Evolutionary conservation across 2,797 vertebrate genomes (phyloP).

Genomic region (Myotis vivesi): DNA sequence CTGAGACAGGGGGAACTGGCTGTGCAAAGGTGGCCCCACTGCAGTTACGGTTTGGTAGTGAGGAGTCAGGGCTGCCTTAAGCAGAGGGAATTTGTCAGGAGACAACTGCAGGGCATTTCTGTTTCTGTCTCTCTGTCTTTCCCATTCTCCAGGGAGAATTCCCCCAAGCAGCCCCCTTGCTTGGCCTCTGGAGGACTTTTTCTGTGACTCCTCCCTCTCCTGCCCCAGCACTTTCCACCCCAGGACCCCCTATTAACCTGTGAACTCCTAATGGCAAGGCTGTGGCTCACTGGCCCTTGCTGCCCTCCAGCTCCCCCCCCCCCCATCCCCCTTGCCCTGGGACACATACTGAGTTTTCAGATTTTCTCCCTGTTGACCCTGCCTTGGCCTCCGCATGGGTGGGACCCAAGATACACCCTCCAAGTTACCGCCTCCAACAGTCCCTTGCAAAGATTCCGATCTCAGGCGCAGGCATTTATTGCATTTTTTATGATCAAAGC

Average conservation of each 20-base stretch:
- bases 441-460: constrained; percentile 5
- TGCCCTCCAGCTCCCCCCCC: accelerated
- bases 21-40: neutral
- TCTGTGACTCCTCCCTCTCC: neutral
- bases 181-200: neutral
- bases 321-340: neutral
- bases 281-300: neutral
- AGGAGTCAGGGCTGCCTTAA: neutral
- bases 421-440: neutral
- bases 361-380: neutral
- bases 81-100: neutral
- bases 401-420: neutral
- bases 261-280: neutral
- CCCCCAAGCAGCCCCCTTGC: neutral
- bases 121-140: neutral
- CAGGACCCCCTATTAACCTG: neutral
- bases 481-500: constrained; percentile 50
- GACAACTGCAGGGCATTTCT: neutral
- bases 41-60: neutral
- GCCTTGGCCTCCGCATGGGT: neutral
- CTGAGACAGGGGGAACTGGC: neutral
- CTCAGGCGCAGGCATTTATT: constrained; percentile 23
- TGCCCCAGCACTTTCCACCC: neutral
- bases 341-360: neutral
- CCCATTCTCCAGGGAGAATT: neutral